Percentiles rank a stretch among this genome's conserved stretches.
These are phyloP conservation scores for Aporrectodea caliginosa DNA, from an alignment of 1,140 invertebrate species.

Conservation along the genomic window DNA sequence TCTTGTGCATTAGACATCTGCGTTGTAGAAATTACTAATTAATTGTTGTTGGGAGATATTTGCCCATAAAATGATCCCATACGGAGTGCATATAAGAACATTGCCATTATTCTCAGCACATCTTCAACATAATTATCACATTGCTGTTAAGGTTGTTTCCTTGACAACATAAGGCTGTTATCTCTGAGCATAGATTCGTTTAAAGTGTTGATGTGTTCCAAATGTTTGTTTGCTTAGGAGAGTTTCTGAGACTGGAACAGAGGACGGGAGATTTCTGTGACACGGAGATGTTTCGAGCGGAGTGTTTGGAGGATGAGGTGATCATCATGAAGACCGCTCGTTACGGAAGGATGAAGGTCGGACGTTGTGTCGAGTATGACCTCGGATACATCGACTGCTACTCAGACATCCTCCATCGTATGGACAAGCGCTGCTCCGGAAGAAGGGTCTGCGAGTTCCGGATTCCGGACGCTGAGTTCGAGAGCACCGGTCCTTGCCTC, in stretches of 20 bases:
- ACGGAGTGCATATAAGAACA: too few species aligned
- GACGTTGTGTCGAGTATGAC: background rate
- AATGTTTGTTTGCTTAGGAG: too few species aligned
- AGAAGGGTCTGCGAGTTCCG: background rate
- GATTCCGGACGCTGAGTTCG: background rate
- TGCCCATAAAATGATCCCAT: too few species aligned
- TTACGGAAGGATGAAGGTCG: background rate
- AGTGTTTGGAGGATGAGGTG: background rate
- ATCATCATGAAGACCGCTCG: background rate
- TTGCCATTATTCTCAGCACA: too few species aligned
- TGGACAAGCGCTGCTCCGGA: conserved; percentile 1
- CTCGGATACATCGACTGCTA: background rate
- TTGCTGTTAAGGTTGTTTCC: too few species aligned
- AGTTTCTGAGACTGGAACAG: background rate
- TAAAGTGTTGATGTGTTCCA: too few species aligned
- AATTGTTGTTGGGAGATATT: too few species aligned
- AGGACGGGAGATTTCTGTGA: background rate
- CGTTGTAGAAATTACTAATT: too few species aligned
- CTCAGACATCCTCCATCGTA: background rate
- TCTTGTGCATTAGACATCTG: too few species aligned
- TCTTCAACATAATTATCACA: too few species aligned
- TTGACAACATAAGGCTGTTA: too few species aligned
- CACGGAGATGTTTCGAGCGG: background rate
- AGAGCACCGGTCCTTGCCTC: background rate
- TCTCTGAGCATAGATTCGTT: too few species aligned